phyloP scores from a whole-genome alignment of 2,888 invertebrate species.

The Morpho achilles region DNA sequence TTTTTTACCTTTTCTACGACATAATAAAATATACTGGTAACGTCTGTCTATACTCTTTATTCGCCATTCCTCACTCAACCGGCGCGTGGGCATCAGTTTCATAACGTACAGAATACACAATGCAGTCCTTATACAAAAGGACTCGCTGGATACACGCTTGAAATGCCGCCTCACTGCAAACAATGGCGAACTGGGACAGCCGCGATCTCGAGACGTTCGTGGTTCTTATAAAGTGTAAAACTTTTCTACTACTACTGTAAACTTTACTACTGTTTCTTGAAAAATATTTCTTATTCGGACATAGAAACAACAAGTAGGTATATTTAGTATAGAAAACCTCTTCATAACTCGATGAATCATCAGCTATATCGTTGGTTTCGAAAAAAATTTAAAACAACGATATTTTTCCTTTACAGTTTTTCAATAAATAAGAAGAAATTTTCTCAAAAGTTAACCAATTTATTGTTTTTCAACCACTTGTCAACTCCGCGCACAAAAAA shows the following conservation, averaged over 20 bases:
- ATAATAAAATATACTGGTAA: too few species aligned
- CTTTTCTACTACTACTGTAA: conserved; percentile 16
- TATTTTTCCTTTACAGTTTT: too few species aligned
- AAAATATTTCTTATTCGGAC: not conserved
- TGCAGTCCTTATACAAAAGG: conserved; percentile 28
- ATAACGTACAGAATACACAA: conserved; percentile 26
- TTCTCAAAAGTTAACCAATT: too few species aligned
- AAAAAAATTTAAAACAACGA: too few species aligned
- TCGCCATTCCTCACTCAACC: conserved; percentile 23
- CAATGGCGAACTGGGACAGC: conserved; percentile 26
- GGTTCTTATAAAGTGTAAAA: conserved; percentile 20
- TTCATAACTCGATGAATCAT: too few species aligned
- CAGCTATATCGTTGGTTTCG: too few species aligned
- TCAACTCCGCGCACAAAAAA: too few species aligned
- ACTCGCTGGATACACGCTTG: conserved; percentile 27
- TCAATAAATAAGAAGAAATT: too few species aligned
- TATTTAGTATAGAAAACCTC: too few species aligned
- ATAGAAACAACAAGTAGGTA: not conserved
- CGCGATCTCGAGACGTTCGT: conserved; percentile 24
- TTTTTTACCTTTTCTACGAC: too few species aligned
- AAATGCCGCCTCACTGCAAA: conserved; percentile 28
- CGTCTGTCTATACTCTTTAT: not conserved
- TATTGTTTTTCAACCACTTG: too few species aligned
- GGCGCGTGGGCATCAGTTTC: conserved; percentile 24
- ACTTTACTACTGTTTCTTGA: conserved; percentile 4